These are phyloP conservation scores for Bombus confusus DNA, from an alignment of 1,140 invertebrate species.

Conservation along the genomic window DNA sequence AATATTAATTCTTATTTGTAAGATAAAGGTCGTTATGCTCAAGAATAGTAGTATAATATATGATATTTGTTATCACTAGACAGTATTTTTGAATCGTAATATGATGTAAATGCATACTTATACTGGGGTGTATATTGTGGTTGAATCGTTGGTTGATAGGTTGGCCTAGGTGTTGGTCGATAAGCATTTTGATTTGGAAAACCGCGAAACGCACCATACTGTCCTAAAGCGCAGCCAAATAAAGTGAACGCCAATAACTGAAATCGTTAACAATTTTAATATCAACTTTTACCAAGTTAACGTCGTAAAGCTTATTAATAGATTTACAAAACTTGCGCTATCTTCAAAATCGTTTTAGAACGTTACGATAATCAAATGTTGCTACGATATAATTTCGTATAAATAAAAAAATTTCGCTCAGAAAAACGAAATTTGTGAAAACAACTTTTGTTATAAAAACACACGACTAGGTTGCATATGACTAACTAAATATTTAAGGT, in stretches of 20 bases:
- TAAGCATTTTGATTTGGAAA: constrained; percentile 69
- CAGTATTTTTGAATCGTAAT: too few relatives aligned
- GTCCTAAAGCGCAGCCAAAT: constrained; percentile 72
- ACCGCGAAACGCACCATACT: constrained; percentile 69
- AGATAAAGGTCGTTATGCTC: too few relatives aligned
- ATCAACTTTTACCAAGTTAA: not conserved
- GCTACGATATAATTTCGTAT: too few relatives aligned
- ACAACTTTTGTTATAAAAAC: not conserved
- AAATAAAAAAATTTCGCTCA: not conserved
- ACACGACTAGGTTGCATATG: not conserved
- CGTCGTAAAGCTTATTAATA: not conserved
- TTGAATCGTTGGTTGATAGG: constrained; percentile 60
- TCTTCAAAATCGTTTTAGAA: not conserved
- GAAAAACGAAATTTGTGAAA: not conserved
- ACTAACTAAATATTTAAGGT: not conserved
- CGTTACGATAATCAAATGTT: not conserved
- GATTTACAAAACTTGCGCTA: too few relatives aligned
- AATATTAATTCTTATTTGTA: too few relatives aligned
- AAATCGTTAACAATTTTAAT: constrained; percentile 50
- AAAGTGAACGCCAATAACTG: constrained; percentile 74
- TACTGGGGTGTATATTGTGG: constrained; percentile 69
- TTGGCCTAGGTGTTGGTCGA: constrained; percentile 66
- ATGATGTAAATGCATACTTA: constrained; percentile 54
- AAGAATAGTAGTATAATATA: too few relatives aligned
- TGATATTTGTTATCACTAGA: too few relatives aligned